Evolutionary conservation across 2,113 vertebrate genomes (phyloP).

Genomic region (Thamnophis sirtalis): DNA sequence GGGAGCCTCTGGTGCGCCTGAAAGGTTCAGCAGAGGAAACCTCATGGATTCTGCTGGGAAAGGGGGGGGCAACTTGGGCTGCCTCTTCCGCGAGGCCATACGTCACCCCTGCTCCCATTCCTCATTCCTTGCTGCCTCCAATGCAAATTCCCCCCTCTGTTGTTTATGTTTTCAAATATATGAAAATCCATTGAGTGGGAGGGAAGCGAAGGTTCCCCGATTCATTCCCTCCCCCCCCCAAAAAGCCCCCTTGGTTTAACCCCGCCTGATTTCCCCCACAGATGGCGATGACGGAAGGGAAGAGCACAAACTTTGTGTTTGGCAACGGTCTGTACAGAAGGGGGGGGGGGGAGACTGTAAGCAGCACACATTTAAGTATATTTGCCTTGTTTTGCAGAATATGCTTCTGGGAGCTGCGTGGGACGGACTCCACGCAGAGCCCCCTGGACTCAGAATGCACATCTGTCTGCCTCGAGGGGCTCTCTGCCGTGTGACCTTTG

Average conservation of each 20-base stretch:
- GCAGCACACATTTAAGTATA: too few species aligned
- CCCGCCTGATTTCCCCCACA: conserved; percentile 36
- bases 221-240: conserved; percentile 65
- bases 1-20: conserved; percentile 73
- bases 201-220: conserved; percentile 74
- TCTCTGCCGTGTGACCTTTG: neutral
- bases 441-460: neutral
- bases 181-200: conserved; percentile 79
- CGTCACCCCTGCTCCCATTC: conserved; percentile 74
- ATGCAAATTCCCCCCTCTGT: conserved; percentile 80
- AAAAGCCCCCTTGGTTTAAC: conserved; percentile 54
- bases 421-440: neutral
- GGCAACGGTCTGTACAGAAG: neutral
- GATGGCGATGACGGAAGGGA: rapidly evolving
- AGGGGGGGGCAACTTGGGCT: conserved; percentile 75
- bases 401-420: neutral
- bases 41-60: conserved; percentile 76
- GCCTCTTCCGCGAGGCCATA: conserved; percentile 74
- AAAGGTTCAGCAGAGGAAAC: conserved; percentile 79
- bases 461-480: neutral
- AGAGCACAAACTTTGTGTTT: neutral
- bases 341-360: neutral
- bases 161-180: conserved; percentile 88
- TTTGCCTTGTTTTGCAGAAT: neutral
- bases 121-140: conserved; percentile 78